These are phyloP conservation scores for Euzetes globulus DNA, from an alignment of 2,888 invertebrate species.

Conservation along the genomic window DNA sequence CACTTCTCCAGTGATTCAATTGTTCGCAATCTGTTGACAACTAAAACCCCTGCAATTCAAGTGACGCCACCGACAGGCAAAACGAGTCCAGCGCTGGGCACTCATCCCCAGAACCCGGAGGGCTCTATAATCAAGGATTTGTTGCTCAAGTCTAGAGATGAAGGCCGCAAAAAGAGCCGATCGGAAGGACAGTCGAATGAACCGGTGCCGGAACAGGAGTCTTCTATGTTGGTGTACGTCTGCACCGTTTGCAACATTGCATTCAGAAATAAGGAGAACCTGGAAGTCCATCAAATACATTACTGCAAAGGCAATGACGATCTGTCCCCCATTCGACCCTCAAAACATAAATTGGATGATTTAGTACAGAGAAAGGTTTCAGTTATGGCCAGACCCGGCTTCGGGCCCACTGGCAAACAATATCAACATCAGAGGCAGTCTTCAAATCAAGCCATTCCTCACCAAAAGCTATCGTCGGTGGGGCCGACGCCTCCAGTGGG, in stretches of 20 bases:
- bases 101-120: constrained; percentile 57
- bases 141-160: constrained; percentile 54
- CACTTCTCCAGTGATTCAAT: constrained; percentile 22
- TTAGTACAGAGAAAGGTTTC: constrained; percentile 34
- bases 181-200: background rate
- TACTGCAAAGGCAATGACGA: constrained; percentile 57
- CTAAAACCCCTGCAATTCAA: constrained; percentile 32
- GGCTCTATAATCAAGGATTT: constrained; percentile 63
- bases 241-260: constrained; percentile 70
- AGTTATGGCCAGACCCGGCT: constrained; percentile 33
- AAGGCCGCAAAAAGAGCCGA: constrained; percentile 30
- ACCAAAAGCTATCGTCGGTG: background rate
- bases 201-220: constrained; percentile 15
- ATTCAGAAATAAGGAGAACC: constrained; percentile 69
- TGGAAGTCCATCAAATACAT: constrained; percentile 68
- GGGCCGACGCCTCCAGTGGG: constrained; percentile 21
- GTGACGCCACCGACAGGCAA: constrained; percentile 25
- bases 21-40: constrained; percentile 35
- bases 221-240: constrained; percentile 34
- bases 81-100: background rate
- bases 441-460: background rate
- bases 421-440: constrained; percentile 19
- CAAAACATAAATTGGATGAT: background rate
- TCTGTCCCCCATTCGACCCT: background rate
- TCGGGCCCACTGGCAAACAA: background rate